These are phyloP conservation scores for Bungarus multicinctus DNA, from an alignment of 2,113 vertebrate genomes.

Conservation along the genomic window DNA sequence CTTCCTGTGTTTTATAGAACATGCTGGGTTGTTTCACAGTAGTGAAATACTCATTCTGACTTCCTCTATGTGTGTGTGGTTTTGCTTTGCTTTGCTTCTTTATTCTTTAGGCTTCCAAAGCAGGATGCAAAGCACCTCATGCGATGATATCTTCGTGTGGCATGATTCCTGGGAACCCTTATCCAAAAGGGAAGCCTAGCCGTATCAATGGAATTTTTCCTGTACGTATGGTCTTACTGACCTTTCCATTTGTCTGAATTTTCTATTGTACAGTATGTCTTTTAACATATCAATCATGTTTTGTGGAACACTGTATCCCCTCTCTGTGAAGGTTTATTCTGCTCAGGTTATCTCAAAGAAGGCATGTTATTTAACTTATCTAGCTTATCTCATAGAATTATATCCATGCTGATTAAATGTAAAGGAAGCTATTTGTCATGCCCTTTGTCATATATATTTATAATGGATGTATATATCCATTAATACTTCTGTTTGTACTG, in stretches of 20 bases:
- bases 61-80: neutral
- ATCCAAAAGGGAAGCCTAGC: slow-evolving; percentile 96
- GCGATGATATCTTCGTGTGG: slow-evolving; percentile 98
- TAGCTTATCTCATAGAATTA: neutral
- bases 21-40: neutral
- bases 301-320: neutral
- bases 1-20: neutral
- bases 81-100: slow-evolving; percentile 23
- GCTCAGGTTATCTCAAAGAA: neutral
- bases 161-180: slow-evolving; percentile 96
- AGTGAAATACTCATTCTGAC: neutral
- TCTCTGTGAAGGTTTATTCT: neutral
- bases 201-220: slow-evolving; percentile 91
- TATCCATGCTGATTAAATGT: neutral
- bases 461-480: neutral
- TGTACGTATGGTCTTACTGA: slow-evolving; percentile 70
- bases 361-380: neutral
- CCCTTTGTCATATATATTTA: neutral
- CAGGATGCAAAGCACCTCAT: slow-evolving; percentile 95
- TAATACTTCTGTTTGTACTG: neutral
- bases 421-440: neutral
- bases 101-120: slow-evolving; percentile 86
- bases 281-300: neutral
- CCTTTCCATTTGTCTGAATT: neutral
- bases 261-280: neutral